Conservation (phyloP, 2,113 vertebrate genomes). For the Pantherophis guttatus region DNA sequence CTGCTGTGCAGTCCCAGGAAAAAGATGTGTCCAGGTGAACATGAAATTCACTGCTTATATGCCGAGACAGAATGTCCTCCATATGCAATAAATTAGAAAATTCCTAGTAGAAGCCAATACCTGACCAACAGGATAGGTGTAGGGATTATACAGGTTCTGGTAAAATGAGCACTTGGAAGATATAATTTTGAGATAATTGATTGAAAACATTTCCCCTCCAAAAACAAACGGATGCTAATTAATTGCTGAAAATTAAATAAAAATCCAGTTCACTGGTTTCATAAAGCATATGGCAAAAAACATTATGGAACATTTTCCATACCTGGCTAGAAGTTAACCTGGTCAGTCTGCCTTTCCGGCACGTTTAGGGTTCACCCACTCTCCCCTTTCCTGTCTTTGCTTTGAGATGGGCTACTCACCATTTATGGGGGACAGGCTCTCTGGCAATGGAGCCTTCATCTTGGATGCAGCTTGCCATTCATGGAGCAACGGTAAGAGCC, state of each 20-base stretch:
- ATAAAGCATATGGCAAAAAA: not conserved
- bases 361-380: not conserved
- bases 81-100: not conserved
- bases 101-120: not conserved
- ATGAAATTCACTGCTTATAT: not conserved
- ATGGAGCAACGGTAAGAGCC: not conserved
- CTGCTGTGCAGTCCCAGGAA: not conserved
- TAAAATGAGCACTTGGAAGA: not conserved
- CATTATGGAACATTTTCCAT: not conserved
- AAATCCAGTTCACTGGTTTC: not conserved
- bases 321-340: not conserved
- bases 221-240: not conserved
- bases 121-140: not conserved
- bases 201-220: not conserved
- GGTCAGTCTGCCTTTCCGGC: not conserved
- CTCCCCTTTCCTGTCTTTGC: not conserved
- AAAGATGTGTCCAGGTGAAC: not conserved
- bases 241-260: not conserved
- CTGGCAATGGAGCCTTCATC: not conserved
- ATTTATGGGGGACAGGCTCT: not conserved
- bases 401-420: not conserved
- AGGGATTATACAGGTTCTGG: not conserved
- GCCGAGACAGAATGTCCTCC: not conserved
- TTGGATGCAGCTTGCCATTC: not conserved
- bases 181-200: not conserved